Percentiles rank a stretch among this genome's conserved stretches.
phyloP scores from a whole-genome alignment of 2,113 vertebrate genomes.

The Platysteira castanea region DNA sequence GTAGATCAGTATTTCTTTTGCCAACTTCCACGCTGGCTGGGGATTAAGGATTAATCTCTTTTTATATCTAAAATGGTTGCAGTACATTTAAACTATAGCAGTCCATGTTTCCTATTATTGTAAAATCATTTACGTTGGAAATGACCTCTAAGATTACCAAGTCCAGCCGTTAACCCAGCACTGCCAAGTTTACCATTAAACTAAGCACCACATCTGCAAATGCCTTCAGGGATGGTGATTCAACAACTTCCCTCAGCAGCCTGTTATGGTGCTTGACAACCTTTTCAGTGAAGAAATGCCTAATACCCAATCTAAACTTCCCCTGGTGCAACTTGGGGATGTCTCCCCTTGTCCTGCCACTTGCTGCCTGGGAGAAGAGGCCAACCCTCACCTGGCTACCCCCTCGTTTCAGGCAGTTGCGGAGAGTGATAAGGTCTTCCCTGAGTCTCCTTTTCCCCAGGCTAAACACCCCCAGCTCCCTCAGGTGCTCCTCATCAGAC shows the following conservation, averaged over 20 bases:
- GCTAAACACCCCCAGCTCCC: background rate
- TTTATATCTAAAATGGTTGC: background rate
- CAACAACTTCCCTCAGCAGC: background rate
- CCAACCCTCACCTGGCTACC: background rate
- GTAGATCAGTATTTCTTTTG: background rate
- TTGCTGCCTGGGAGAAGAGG: background rate
- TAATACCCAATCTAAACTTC: background rate
- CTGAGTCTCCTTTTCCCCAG: background rate
- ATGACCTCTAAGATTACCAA: background rate
- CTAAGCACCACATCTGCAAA: background rate
- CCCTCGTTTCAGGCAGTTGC: background rate
- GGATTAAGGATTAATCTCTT: background rate
- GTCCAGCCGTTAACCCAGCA: background rate
- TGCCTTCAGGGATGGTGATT: background rate
- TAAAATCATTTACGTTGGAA: background rate
- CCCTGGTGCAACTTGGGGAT: background rate
- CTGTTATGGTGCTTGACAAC: background rate
- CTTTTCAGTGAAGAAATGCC: background rate
- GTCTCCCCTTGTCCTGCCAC: background rate
- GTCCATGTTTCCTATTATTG: background rate
- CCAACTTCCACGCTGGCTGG: background rate
- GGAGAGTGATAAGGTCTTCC: fast-evolving
- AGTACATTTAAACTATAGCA: background rate
- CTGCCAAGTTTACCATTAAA: background rate
- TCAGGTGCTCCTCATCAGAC: background rate